Evolutionary conservation across 2,888 invertebrate genomes (phyloP).

Genomic region (Escarpia spicata): DNA sequence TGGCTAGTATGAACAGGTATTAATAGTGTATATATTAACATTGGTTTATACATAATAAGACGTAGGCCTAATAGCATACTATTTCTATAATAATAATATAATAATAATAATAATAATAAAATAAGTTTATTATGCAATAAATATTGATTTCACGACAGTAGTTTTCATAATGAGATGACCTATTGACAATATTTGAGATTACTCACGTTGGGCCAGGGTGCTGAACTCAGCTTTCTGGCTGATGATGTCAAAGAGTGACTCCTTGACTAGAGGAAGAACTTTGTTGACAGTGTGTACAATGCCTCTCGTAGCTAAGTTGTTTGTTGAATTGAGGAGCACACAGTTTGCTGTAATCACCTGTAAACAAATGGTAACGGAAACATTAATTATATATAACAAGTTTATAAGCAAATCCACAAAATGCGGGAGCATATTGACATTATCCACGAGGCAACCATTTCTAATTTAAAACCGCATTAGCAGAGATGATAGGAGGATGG

Average conservation of each 20-base stretch:
- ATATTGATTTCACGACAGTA: slow-evolving; percentile 21
- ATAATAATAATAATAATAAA: background rate
- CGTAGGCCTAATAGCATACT: no score
- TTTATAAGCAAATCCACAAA: background rate
- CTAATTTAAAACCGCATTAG: no score
- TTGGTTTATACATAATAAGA: no score
- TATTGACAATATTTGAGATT: background rate
- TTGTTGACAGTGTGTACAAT: slow-evolving; percentile 75
- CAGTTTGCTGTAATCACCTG: slow-evolving; percentile 76
- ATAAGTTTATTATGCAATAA: background rate
- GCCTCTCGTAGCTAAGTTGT: slow-evolving; percentile 75
- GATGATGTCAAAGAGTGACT: slow-evolving; percentile 72
- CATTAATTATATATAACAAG: background rate
- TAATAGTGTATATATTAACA: no score
- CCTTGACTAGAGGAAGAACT: slow-evolving; percentile 71
- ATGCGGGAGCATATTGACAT: background rate
- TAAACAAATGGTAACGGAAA: slow-evolving; percentile 20
- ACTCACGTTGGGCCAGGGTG: slow-evolving; percentile 68
- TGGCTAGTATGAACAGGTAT: no score
- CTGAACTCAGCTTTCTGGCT: slow-evolving; percentile 72
- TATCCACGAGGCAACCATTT: background rate
- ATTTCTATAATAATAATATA: no score
- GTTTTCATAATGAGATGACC: background rate
- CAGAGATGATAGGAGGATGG: no score
- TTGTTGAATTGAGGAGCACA: slow-evolving; percentile 71